Conservation (phyloP, 2,888 invertebrate genomes). For the Amphipyra berbera region DNA sequence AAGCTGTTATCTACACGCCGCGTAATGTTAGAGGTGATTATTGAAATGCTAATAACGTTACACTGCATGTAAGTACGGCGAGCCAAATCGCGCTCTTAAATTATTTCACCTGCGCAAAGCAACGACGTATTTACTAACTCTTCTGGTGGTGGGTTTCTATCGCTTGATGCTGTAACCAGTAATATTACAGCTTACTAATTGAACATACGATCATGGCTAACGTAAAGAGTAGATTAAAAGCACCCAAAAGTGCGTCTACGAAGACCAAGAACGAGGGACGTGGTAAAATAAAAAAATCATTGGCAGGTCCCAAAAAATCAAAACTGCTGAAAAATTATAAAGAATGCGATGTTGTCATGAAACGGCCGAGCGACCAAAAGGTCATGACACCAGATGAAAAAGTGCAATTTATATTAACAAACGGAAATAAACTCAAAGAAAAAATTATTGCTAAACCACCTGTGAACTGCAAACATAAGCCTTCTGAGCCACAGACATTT, state of each 20-base stretch:
- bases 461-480: conserved; percentile 31
- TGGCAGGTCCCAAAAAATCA: conserved; percentile 69
- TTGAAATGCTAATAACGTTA: conserved; percentile 80
- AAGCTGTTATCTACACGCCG: conserved; percentile 82
- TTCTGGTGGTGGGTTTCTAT: conserved; percentile 81
- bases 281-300: conserved; percentile 73
- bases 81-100: conserved; percentile 64
- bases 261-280: conserved; percentile 67
- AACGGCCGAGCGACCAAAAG: conserved; percentile 60
- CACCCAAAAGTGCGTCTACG: conserved; percentile 70
- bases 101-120: conserved; percentile 64
- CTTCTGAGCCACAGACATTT: conserved; percentile 14
- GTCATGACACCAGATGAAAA: conserved; percentile 65
- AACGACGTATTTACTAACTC: conserved; percentile 72
- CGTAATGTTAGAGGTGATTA: conserved; percentile 85
- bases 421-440: conserved; percentile 66
- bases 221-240: conserved; percentile 78
- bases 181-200: conserved; percentile 77
- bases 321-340: conserved; percentile 34
- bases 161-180: conserved; percentile 68
- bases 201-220: conserved; percentile 82
- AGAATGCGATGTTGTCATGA: conserved; percentile 58
- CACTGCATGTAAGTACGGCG: conserved; percentile 84
- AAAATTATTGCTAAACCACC: conserved; percentile 50
- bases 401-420: conserved; percentile 66